These are phyloP conservation scores for Periophthalmus magnuspinnatus DNA, from an alignment of 2,797 vertebrate genomes.

Conservation along the genomic window DNA sequence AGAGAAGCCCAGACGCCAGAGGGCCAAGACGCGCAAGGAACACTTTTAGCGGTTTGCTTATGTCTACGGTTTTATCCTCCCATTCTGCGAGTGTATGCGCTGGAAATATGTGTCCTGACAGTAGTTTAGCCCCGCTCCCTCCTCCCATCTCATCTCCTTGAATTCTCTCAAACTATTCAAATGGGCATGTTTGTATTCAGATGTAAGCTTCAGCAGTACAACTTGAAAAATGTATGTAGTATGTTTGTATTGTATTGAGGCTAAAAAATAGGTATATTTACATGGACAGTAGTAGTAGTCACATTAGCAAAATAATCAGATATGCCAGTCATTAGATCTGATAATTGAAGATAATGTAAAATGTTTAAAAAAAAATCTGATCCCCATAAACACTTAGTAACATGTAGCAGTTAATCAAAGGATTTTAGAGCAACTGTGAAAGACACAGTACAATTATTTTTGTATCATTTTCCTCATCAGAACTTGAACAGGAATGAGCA, in stretches of 20 bases:
- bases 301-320: too few relatives aligned
- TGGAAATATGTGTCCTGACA: constrained; percentile 91
- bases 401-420: too few relatives aligned
- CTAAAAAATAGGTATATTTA: too few relatives aligned
- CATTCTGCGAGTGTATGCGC: constrained; percentile 83
- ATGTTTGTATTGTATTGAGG: not conserved
- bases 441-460: too few relatives aligned
- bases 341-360: too few relatives aligned
- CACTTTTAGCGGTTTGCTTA: constrained; percentile 82
- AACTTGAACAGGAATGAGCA: too few relatives aligned
- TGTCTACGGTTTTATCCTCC: constrained; percentile 38
- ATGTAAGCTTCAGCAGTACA: not conserved
- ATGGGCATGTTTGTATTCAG: constrained; percentile 66
- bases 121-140: constrained; percentile 79
- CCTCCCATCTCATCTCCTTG: constrained; percentile 43
- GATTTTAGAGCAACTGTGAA: too few relatives aligned
- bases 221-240: not conserved
- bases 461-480: too few relatives aligned
- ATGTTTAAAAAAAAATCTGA: too few relatives aligned
- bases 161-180: constrained; percentile 78
- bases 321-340: too few relatives aligned
- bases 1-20: constrained; percentile 78
- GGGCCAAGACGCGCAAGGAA: constrained; percentile 79
- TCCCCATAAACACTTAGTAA: too few relatives aligned
- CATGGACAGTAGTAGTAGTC: too few relatives aligned